These are phyloP conservation scores for Atta colombica DNA, from an alignment of 1,140 invertebrate species.

Conservation along the genomic window DNA sequence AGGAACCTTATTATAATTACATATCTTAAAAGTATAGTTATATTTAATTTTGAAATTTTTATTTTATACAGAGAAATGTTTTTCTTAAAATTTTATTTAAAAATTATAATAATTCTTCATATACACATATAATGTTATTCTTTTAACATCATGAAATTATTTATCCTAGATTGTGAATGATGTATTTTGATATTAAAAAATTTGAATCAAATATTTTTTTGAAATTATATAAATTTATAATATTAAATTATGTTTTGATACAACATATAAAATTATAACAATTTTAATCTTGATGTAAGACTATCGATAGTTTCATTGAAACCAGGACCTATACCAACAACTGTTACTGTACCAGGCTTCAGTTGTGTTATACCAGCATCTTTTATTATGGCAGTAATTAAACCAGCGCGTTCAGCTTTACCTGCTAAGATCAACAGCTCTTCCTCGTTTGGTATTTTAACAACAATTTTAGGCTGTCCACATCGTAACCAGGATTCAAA, in stretches of 20 bases:
- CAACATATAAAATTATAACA: slow-evolving; percentile 85
- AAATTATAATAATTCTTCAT: background rate
- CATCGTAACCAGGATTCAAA: slow-evolving; percentile 89
- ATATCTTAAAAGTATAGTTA: background rate
- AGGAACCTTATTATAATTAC: background rate
- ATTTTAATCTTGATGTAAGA: slow-evolving; percentile 90
- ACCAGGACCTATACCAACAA: slow-evolving; percentile 93
- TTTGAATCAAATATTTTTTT: background rate
- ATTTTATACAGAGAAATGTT: background rate
- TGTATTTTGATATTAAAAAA: slow-evolving; percentile 47
- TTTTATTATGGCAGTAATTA: slow-evolving; percentile 89
- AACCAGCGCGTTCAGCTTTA: slow-evolving; percentile 87
- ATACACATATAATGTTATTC: background rate
- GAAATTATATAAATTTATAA: background rate
- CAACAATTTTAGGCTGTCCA: slow-evolving; percentile 93
- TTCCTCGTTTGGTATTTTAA: slow-evolving; percentile 87
- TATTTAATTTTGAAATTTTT: slow-evolving; percentile 25
- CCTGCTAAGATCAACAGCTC: slow-evolving; percentile 86
- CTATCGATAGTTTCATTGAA: slow-evolving; percentile 88
- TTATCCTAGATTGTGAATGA: background rate
- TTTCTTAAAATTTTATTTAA: background rate
- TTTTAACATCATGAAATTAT: background rate
- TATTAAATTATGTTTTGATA: background rate
- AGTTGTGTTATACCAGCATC: slow-evolving; percentile 94
- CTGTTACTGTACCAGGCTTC: slow-evolving; percentile 89